A percentile compares a stretch with the other conserved stretches of the same genome.
phyloP scores from a whole-genome alignment of 2,797 vertebrate genomes.

The Vipera latastei region DNA sequence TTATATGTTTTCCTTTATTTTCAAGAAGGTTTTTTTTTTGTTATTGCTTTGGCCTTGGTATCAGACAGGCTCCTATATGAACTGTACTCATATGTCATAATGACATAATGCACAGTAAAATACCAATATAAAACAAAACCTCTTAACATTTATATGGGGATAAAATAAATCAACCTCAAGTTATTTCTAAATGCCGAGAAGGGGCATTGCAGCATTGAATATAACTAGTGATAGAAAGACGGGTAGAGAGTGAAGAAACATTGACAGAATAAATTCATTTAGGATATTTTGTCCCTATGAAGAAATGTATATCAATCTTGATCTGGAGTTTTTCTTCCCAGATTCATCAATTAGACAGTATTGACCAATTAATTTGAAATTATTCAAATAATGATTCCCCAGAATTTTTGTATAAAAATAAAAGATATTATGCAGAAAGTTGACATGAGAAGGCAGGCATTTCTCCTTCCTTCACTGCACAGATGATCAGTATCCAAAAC shows the following conservation, averaged over 20 bases:
- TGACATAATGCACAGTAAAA: slow-evolving; percentile 35
- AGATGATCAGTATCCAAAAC: slow-evolving; percentile 46
- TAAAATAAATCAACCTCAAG: slow-evolving; percentile 52
- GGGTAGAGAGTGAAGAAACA: slow-evolving; percentile 3
- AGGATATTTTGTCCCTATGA: slow-evolving; percentile 41
- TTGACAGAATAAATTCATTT: slow-evolving; percentile 54
- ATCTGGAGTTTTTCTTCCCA: slow-evolving; percentile 63
- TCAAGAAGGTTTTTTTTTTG: slow-evolving; percentile 17
- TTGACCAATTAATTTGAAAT: slow-evolving; percentile 66
- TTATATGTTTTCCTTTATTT: background rate
- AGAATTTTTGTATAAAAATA: slow-evolving; percentile 48
- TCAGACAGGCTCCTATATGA: background rate
- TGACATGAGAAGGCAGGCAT: slow-evolving; percentile 62
- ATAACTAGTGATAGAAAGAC: slow-evolving; percentile 44
- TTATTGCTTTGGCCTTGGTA: background rate
- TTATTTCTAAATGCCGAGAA: slow-evolving; percentile 43
- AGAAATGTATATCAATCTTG: slow-evolving; percentile 45
- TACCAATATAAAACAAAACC: slow-evolving; percentile 40
- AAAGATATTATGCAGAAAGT: slow-evolving; percentile 65
- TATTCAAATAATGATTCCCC: slow-evolving; percentile 43
- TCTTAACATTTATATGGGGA: slow-evolving; percentile 29
- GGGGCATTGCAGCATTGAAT: slow-evolving; percentile 34
- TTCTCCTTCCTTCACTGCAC: slow-evolving; percentile 55
- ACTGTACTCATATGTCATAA: slow-evolving; percentile 23
- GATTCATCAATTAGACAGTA: slow-evolving; percentile 67